Evolutionary conservation across 1,140 invertebrate genomes (phyloP), one percentile per base, ranked within the genome.

Genomic region (Thaumatotibia leucotreta): DNA sequence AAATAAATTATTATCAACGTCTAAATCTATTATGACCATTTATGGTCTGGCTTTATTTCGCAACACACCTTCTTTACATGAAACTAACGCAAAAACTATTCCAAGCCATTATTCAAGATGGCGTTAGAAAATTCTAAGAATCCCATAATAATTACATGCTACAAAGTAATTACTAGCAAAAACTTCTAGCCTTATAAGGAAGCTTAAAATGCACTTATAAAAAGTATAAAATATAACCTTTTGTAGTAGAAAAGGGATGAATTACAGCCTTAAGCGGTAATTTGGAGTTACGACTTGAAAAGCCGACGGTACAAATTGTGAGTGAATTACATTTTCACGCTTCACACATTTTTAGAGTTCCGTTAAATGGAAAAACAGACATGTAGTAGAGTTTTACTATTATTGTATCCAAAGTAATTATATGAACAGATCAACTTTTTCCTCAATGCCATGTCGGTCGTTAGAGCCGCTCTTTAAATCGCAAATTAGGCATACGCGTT

Each of bases 101-200:
- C 39, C 17, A 45, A 45, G 14, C 20, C 39, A 45, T 45, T 45
- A 45, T 52, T n/a, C 9, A 52, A 52, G 50, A 52, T 52, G 24
- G 23, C 52, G 24, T 58, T 58, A 58, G 52, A 58, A 58, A 58
- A n/a, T 58, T 58, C 52, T 14, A 27, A 58, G 52, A 58, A 58
- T 27, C 23, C 11, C 24, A 58, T 58, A 27, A 58, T 58, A 58
- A 58, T 58, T 58, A 58, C 52, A 58, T 27, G 23, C 52, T 6
- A 58, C 14, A 5, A n/a, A 14, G 52, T 29, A 27, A 58, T 14
- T 58, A 27, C 52, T 29, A 58, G 39, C 39, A 45, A 58, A 58
- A 58, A 27, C 10, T n/a, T 52, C 10, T 6, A 27, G 24, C 6
- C 52, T 24, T 58, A 31, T 58, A 58, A 27, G 23, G 52, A 27